Base-by-base conservation (phyloP, 2,888 invertebrate genomes). In the Dicranocentrus wangi region DNA sequence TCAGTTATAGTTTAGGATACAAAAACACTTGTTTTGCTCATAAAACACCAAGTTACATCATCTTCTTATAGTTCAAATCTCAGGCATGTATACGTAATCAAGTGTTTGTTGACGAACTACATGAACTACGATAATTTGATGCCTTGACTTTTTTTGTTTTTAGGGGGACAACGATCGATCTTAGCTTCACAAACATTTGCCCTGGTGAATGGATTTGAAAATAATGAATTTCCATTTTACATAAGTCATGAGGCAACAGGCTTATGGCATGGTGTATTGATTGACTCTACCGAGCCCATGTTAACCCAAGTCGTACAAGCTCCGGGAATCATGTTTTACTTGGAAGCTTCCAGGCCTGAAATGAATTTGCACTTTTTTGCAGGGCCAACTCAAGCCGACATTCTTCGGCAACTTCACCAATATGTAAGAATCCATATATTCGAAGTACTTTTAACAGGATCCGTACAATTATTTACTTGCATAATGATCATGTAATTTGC, bases 201-300 rank as follows among this genome's bases (percentile, higher is more conserved):
- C 25, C 76, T 82, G 0, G 65, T 86, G 1, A 85, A 84, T 61
- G 80, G 82, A 0, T 83, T 83, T 70, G 83, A 83, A 65, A 84
- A 72, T 69, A 71, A 80, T 5, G 85, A 86, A 61, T 53, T 84
- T 3, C 88, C 89, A 0, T 87, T 88, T 70, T 87, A 88, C 78
- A 83, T 88, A 58, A 86, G 87, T n/a, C 58, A 87, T 2, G 87
- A 90, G 87, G 86, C 88, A 0, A 90, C 91, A 72, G 90, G 89
- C 0, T 88, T 89, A 0, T 92, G 91, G 85, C 92, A 92, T 86
- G 92, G 92, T 0, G 86, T 92, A 10, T 85, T 91, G 15, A 88
- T 93, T 10, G 90, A 91, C 39, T 89, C 90, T 15, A 88, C 88
- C 21, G 90, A 90, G 2, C 92, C 92, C 0, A 89, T 92, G 23